Conservation (phyloP, 2,888 invertebrate species). For the Myathropa florea region DNA sequence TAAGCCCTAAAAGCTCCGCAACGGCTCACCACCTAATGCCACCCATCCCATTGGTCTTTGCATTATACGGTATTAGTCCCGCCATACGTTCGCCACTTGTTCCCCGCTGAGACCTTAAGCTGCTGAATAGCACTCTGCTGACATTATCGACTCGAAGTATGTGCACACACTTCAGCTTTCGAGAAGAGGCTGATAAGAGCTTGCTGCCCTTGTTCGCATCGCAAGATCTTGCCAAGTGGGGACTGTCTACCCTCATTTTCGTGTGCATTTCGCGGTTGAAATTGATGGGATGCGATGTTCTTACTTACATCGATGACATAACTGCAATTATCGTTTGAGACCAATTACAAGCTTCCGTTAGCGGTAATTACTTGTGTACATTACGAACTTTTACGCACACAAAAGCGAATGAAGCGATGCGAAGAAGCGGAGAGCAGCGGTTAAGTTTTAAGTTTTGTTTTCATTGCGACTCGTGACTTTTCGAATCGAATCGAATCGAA, state of each 20-base stretch:
- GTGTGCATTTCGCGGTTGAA: not conserved
- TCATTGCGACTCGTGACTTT: not conserved
- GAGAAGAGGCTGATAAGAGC: not conserved
- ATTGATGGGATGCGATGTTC: not conserved
- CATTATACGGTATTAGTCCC: slow-evolving; percentile 41
- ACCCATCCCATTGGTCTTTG: not conserved
- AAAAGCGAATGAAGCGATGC: not conserved
- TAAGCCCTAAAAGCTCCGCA: slow-evolving; percentile 15
- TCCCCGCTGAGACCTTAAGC: slow-evolving; percentile 20
- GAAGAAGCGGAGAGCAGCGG: not conserved
- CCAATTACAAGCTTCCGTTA: slow-evolving; percentile 49
- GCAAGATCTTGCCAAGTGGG: slow-evolving; percentile 24
- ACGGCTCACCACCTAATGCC: slow-evolving; percentile 7
- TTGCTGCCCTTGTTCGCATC: not conserved
- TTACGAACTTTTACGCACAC: not conserved
- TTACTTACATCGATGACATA: slow-evolving; percentile 13
- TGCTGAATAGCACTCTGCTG: not conserved
- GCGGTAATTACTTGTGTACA: slow-evolving; percentile 28
- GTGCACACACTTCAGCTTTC: slow-evolving; percentile 4
- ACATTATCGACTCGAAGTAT: not conserved
- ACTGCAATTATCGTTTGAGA: slow-evolving; percentile 25
- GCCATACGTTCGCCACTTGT: slow-evolving; percentile 4
- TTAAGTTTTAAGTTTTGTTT: not conserved
- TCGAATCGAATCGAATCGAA: not conserved
- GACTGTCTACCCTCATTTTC: too few relatives aligned